These are phyloP conservation scores for Paracentrotus lividus DNA, from an alignment of 53 echinoderm and acorn worm species.

Conservation along the genomic window DNA sequence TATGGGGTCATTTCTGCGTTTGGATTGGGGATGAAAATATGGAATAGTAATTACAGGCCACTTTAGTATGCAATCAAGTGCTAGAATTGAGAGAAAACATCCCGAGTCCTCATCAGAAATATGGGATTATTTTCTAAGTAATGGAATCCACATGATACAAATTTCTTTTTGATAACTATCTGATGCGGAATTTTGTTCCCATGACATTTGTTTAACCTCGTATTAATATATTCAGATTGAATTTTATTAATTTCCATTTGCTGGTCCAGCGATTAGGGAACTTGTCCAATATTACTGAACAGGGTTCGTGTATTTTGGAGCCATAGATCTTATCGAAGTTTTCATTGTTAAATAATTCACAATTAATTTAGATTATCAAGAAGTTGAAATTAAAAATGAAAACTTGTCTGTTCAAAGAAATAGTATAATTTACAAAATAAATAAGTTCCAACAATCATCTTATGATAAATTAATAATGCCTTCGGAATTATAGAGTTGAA, in stretches of 20 bases:
- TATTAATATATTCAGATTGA: not conserved
- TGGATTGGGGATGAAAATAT: slow-evolving; percentile 15
- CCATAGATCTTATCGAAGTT: not conserved
- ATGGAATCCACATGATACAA: not conserved
- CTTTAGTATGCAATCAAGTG: slow-evolving; percentile 20
- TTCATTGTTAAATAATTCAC: no score
- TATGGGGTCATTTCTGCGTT: slow-evolving; percentile 45
- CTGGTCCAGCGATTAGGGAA: not conserved
- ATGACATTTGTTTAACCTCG: slow-evolving; percentile 21
- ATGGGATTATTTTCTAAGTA: not conserved
- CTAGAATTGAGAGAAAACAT: slow-evolving; percentile 35
- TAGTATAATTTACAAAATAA: no score
- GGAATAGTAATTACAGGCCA: slow-evolving; percentile 51
- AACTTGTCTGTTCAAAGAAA: no score
- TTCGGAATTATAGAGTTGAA: no score
- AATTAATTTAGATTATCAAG: no score
- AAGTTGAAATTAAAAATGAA: no score
- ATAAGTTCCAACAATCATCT: no score
- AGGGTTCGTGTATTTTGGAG: not conserved
- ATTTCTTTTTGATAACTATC: not conserved
- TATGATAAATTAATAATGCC: no score
- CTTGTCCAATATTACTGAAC: not conserved
- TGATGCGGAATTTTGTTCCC: not conserved
- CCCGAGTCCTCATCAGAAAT: not conserved
- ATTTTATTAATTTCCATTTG: no score